Conservation (phyloP, 2,113 vertebrate genomes). For the Dipodomys spectabilis region DNA sequence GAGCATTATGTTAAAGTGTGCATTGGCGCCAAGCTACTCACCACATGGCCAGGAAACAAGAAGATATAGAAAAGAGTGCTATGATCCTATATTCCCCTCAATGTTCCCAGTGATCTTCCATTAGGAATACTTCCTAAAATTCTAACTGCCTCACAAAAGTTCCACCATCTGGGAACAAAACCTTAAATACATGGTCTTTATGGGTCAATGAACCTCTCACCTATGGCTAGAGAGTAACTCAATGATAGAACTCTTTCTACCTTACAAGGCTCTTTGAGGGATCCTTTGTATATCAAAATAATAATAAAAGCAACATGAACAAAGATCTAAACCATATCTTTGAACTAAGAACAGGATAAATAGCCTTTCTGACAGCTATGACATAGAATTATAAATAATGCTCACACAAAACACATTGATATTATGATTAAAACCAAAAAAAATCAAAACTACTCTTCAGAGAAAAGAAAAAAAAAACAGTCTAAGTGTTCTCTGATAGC, state of each 20-base stretch:
- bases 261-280: neutral
- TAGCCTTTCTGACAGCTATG: neutral
- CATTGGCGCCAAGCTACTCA: too few relatives aligned
- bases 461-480: neutral
- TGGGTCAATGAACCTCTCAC: neutral
- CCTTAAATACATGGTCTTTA: neutral
- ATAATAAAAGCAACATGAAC: neutral
- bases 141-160: neutral
- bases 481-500: neutral
- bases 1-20: neutral
- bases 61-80: fast-evolving
- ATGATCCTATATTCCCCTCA: too few relatives aligned
- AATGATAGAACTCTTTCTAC: neutral
- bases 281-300: too few relatives aligned
- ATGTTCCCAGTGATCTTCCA: neutral
- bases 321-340: neutral
- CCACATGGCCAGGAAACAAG: neutral
- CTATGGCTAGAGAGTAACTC: neutral
- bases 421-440: neutral
- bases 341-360: neutral
- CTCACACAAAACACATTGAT: neutral
- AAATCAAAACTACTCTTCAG: neutral
- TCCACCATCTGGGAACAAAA: neutral
- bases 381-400: neutral
- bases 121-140: neutral